Conservation (phyloP, 92 coral and sea anemone species). For the Parazoanthus swiftii region DNA sequence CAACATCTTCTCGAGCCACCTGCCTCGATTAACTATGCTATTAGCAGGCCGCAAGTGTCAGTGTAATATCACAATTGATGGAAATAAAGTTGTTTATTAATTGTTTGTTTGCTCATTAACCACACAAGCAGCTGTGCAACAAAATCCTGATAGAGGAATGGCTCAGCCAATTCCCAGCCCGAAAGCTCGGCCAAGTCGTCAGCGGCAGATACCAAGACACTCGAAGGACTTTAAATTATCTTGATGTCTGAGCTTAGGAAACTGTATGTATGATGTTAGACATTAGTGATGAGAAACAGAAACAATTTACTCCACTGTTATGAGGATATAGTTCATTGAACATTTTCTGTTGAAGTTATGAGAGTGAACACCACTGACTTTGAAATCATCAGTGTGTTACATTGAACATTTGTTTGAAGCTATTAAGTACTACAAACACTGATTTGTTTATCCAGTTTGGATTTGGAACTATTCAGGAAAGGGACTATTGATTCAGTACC, state of each 20-base stretch:
- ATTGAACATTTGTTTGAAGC: not conserved
- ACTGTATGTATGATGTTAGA: not conserved
- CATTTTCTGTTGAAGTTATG: not conserved
- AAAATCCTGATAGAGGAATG: not conserved
- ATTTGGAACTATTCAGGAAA: slow-evolving; percentile 5
- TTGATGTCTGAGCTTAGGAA: not conserved
- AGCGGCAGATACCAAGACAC: not conserved
- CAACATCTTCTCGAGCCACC: too few species aligned
- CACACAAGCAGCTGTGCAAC: not conserved
- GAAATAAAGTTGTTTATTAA: too few species aligned
- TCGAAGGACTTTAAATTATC: not conserved
- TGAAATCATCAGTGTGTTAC: not conserved
- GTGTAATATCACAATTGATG: too few species aligned
- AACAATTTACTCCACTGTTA: not conserved
- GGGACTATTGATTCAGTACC: not conserved
- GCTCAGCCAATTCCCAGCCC: not conserved
- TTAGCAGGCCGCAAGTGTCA: too few species aligned
- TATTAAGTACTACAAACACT: not conserved
- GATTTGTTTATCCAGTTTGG: not conserved
- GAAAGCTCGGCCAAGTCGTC: not conserved
- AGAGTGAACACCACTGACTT: not conserved
- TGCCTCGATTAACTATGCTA: too few species aligned
- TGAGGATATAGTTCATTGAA: not conserved
- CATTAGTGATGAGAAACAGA: not conserved
- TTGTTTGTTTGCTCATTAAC: not conserved